Evolutionary conservation across 1,140 invertebrate genomes (phyloP).

Genomic region (Trichogramma pretiosum): DNA sequence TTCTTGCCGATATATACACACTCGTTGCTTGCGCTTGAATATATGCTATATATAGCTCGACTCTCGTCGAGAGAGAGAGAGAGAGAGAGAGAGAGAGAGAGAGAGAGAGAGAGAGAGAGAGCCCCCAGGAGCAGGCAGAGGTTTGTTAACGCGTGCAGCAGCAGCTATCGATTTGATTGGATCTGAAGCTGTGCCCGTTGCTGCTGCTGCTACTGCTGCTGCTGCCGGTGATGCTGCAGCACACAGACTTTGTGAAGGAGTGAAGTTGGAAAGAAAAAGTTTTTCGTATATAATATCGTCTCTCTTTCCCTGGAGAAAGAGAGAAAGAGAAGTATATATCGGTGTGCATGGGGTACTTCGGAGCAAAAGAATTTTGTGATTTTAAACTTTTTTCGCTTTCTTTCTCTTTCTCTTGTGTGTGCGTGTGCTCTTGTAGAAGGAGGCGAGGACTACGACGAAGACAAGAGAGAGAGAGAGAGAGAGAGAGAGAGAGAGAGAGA

Average conservation of each 20-base stretch:
- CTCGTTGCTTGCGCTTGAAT: background rate
- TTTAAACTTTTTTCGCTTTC: constrained; percentile 13
- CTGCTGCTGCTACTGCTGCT: background rate
- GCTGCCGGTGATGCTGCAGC: background rate
- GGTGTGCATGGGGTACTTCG: constrained; percentile 11
- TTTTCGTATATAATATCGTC: constrained; percentile 1
- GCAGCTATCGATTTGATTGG: constrained; percentile 14
- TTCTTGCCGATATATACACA: background rate
- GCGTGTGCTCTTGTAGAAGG: background rate
- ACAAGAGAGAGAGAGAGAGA: background rate
- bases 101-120: too few species aligned
- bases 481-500: background rate
- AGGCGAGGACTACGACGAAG: too few species aligned
- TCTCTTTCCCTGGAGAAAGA: background rate
- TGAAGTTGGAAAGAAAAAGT: too few species aligned
- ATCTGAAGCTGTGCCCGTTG: constrained; percentile 8
- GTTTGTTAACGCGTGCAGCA: constrained; percentile 14
- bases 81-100: too few species aligned
- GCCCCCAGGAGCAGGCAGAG: too few species aligned
- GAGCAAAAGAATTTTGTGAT: constrained; percentile 15
- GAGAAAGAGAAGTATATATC: constrained; percentile 1
- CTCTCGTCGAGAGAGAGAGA: background rate
- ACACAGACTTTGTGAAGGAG: background rate
- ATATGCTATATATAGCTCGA: background rate
- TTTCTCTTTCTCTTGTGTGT: background rate